Percentiles rank a stretch among this genome's conserved stretches.
Evolutionary conservation across 2,113 vertebrate species (phyloP).

Genomic region (Chaenocephalus aceratus): DNA sequence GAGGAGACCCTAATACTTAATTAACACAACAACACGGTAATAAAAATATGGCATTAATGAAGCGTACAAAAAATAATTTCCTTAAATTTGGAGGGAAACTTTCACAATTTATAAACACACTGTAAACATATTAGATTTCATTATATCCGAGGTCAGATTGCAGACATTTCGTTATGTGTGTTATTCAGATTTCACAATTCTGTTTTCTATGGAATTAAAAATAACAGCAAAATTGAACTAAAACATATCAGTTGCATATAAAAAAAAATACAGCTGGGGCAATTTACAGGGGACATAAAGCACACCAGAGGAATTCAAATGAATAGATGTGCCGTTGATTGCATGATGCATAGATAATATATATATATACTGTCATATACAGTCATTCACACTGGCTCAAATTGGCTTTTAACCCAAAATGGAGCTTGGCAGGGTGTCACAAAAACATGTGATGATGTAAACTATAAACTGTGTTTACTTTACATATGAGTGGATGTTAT

Average conservation of each 20-base stretch:
- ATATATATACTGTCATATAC: background rate
- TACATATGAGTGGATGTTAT: background rate
- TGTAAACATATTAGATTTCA: constrained; percentile 47
- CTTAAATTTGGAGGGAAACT: constrained; percentile 34
- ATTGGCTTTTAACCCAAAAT: too few relatives aligned
- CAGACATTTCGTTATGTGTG: background rate
- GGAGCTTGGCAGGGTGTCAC: too few relatives aligned
- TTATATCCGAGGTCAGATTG: background rate
- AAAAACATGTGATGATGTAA: too few relatives aligned
- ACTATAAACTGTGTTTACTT: background rate
- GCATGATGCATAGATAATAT: background rate
- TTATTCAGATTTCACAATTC: background rate
- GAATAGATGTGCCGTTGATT: background rate
- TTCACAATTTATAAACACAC: constrained; percentile 18
- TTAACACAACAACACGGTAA: constrained; percentile 17
- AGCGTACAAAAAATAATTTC: constrained; percentile 55
- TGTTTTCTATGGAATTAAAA: background rate
- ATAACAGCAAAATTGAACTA: background rate
- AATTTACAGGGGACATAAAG: background rate
- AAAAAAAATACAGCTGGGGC: background rate
- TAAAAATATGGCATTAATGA: constrained; percentile 49
- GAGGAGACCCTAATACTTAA: background rate
- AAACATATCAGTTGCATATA: background rate
- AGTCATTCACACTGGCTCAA: background rate
- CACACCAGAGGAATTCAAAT: background rate